These are phyloP conservation scores for Riptortus pedestris DNA, from an alignment of 1,140 invertebrate genomes.

Conservation along the genomic window DNA sequence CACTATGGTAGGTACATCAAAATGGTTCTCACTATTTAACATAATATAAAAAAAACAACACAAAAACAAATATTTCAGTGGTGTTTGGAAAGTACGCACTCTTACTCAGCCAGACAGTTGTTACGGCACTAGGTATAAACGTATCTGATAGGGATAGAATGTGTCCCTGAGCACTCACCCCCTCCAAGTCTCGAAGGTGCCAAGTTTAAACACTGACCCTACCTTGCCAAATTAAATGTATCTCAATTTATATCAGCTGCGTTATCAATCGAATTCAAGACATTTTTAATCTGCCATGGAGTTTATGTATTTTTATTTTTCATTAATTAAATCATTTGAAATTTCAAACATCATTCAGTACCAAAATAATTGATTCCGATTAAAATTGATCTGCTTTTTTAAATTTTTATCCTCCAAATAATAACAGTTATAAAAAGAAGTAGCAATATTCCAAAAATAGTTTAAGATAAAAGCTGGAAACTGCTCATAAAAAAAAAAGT, in stretches of 20 bases:
- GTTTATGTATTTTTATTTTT: too few relatives aligned
- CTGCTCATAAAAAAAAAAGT: too few relatives aligned
- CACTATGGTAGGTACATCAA: slow-evolving; percentile 2
- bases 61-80: background rate
- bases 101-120: background rate
- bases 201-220: slow-evolving; percentile 7
- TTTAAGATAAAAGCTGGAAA: too few relatives aligned
- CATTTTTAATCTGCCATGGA: too few relatives aligned
- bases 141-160: background rate
- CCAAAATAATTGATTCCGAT: too few relatives aligned
- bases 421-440: too few relatives aligned
- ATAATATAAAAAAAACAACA: slow-evolving; percentile 13
- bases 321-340: too few relatives aligned
- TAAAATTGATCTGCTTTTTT: too few relatives aligned
- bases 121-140: background rate
- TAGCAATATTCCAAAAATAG: too few relatives aligned
- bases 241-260: background rate
- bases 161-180: slow-evolving; percentile 10
- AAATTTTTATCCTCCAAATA: too few relatives aligned
- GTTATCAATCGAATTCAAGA: background rate
- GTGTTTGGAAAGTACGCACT: too few relatives aligned
- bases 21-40: slow-evolving; percentile 14
- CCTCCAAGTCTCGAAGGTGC: background rate
- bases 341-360: too few relatives aligned
- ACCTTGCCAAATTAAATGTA: slow-evolving; percentile 5